Conservation (phyloP, 2,888 invertebrate species). For the Cryptocephalus moraei region DNA sequence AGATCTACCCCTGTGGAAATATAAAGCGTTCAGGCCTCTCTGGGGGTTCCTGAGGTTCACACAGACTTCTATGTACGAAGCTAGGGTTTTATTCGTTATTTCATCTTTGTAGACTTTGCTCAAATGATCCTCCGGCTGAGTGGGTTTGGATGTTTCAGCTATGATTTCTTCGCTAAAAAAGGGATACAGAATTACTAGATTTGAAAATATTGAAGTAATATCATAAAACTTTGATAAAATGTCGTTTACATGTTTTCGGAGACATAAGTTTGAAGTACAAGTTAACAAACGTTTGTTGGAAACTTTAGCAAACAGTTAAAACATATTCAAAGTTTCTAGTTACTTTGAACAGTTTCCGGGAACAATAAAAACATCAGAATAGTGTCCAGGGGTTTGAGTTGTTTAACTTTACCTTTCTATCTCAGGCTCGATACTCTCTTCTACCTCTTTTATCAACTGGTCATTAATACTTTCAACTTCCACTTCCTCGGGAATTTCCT, state of each 20-base stretch:
- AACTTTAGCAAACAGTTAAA: too few relatives aligned
- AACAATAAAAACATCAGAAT: too few relatives aligned
- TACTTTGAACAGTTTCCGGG: too few relatives aligned
- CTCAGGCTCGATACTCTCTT: too few relatives aligned
- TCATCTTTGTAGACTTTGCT: constrained; percentile 43
- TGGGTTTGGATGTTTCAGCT: constrained; percentile 8
- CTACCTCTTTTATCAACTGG: too few relatives aligned
- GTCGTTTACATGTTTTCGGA: constrained; percentile 3
- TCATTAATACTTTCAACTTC: background rate
- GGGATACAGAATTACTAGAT: too few relatives aligned
- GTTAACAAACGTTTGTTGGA: too few relatives aligned
- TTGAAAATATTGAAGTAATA: constrained; percentile 1
- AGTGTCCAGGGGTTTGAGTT: too few relatives aligned
- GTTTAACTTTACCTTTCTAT: too few relatives aligned
- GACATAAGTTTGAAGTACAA: too few relatives aligned
- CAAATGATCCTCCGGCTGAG: constrained; percentile 21
- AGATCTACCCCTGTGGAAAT: constrained; percentile 39
- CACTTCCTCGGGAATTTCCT: constrained; percentile 1
- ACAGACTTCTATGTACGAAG: constrained; percentile 59
- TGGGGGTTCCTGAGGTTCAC: constrained; percentile 47
- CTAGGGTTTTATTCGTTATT: constrained; percentile 47
- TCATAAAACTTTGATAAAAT: constrained; percentile 28
- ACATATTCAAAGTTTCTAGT: too few relatives aligned
- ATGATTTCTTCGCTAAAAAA: constrained; percentile 8
- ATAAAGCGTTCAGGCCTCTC: constrained; percentile 41